These are phyloP conservation scores for Sarcophaga variegata DNA, from an alignment of 2,888 invertebrate species.

Conservation along the genomic window DNA sequence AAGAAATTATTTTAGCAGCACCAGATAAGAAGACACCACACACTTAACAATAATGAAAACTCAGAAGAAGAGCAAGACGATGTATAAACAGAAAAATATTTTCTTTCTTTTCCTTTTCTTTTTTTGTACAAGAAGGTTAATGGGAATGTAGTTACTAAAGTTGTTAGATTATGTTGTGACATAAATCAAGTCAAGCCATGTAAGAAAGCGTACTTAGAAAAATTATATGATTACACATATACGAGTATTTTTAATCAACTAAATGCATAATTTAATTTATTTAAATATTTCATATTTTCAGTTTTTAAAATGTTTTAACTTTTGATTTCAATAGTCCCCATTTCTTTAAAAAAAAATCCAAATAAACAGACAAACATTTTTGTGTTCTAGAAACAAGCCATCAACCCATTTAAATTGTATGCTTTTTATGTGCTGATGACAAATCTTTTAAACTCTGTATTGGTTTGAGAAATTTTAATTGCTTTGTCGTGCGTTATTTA, in stretches of 20 bases:
- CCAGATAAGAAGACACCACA: slow-evolving; percentile 47
- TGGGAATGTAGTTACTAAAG: neutral
- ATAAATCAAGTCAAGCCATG: neutral
- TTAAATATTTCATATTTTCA: neutral
- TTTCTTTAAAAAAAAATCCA: neutral
- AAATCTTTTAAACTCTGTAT: neutral
- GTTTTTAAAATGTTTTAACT: neutral
- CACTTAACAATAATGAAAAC: slow-evolving; percentile 8
- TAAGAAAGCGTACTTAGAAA: neutral
- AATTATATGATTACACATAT: neutral
- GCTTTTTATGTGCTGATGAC: neutral
- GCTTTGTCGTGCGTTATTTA: slow-evolving; percentile 50
- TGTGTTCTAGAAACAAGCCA: neutral
- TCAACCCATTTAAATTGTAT: slow-evolving; percentile 11
- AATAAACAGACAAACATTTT: neutral
- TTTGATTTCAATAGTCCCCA: neutral
- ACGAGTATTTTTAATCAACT: too few species aligned
- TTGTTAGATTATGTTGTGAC: neutral
- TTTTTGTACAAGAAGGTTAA: slow-evolving; percentile 17
- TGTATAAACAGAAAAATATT: neutral
- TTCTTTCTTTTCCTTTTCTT: neutral
- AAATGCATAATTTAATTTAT: slow-evolving; percentile 14
- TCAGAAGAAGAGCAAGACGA: neutral
- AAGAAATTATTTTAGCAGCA: slow-evolving; percentile 58
- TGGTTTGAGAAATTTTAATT: slow-evolving; percentile 39